phyloP scores from a whole-genome alignment of 2,113 vertebrate genomes.

The Rhipidura dahli region DNA sequence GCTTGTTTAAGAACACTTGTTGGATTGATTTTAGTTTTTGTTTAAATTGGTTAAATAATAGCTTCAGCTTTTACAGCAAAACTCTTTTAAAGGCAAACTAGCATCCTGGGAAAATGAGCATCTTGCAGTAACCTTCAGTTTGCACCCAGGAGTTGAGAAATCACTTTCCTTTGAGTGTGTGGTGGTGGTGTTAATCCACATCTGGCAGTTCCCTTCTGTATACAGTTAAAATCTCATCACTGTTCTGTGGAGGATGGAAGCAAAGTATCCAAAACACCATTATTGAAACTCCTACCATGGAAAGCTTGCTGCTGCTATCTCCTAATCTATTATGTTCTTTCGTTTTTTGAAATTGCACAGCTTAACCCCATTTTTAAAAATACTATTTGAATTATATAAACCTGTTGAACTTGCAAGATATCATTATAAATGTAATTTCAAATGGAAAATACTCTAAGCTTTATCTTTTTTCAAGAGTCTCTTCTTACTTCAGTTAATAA shows the following conservation, averaged over 20 bases:
- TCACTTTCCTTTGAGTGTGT: not conserved
- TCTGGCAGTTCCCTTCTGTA: not conserved
- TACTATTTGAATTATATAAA: not conserved
- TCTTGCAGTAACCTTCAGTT: not conserved
- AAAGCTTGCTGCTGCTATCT: not conserved
- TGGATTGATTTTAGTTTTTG: not conserved
- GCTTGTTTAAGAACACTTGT: not conserved
- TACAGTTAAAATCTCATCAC: not conserved
- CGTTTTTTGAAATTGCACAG: not conserved
- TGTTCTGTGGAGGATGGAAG: not conserved
- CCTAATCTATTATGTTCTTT: not conserved
- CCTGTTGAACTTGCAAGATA: not conserved
- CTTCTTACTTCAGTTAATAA: not conserved
- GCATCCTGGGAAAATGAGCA: not conserved
- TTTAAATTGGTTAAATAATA: not conserved
- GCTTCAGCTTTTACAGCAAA: not conserved
- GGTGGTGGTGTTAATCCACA: not conserved
- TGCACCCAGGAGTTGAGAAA: not conserved
- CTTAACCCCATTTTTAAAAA: not conserved
- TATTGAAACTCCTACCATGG: not conserved
- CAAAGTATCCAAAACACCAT: not conserved
- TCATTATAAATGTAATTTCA: not conserved
- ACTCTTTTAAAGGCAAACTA: not conserved
- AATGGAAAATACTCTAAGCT: not conserved
- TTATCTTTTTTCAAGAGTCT: not conserved